Conservation (phyloP, 2,797 vertebrate species). For the Danio tinwini region DNA sequence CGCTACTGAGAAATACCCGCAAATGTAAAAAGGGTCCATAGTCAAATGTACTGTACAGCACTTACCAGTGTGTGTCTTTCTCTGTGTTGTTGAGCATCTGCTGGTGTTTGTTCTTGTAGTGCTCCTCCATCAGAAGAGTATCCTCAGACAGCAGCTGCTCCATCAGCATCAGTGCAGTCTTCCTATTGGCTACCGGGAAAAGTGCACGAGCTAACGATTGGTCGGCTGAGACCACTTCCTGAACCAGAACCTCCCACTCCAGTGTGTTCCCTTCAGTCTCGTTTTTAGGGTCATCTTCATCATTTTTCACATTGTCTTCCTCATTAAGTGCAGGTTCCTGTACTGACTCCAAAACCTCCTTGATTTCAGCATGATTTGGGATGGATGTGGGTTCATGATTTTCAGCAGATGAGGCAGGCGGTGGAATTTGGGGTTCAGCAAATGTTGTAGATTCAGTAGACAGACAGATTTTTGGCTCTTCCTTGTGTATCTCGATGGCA, state of each 20-base stretch:
- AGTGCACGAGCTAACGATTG: slow-evolving; percentile 81
- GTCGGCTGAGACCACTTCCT: slow-evolving; percentile 83
- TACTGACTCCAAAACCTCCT: slow-evolving; percentile 47
- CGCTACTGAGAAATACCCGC: too few relatives aligned
- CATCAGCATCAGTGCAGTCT: slow-evolving; percentile 88
- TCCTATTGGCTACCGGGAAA: slow-evolving; percentile 81
- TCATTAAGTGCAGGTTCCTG: slow-evolving; percentile 51
- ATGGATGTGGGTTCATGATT: slow-evolving; percentile 24
- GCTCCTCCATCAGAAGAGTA: slow-evolving; percentile 82
- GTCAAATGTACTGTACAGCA: not conserved
- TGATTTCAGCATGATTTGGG: slow-evolving; percentile 37
- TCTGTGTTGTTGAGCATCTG: slow-evolving; percentile 53
- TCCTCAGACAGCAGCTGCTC: slow-evolving; percentile 89
- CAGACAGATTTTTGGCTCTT: slow-evolving; percentile 41
- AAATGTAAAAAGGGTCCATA: too few relatives aligned
- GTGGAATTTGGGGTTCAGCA: slow-evolving; percentile 44
- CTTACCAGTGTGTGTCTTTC: slow-evolving; percentile 67
- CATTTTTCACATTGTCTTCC: slow-evolving; percentile 41
- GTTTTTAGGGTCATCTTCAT: slow-evolving; percentile 12
- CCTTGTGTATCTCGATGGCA: slow-evolving; percentile 58
- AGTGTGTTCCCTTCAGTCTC: slow-evolving; percentile 61
- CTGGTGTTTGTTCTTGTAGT: slow-evolving; percentile 82
- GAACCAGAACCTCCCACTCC: slow-evolving; percentile 79
- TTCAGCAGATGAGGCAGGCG: not conserved
- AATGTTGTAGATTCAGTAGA: slow-evolving; percentile 42